phyloP scores from a whole-genome alignment of 2,113 vertebrate genomes.

The Prunella fulvescens region DNA sequence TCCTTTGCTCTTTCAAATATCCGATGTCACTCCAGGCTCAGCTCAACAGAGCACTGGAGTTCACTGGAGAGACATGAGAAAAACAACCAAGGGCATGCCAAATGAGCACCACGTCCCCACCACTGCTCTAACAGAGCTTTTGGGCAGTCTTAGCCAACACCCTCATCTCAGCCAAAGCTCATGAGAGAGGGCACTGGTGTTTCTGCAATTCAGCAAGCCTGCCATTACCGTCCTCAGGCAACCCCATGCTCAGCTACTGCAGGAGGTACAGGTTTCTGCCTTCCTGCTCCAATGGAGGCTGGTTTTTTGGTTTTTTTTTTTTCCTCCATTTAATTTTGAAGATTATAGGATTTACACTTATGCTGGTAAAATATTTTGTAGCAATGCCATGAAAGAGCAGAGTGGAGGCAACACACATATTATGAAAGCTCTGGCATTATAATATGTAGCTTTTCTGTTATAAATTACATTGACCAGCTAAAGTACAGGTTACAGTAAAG shows the following conservation, averaged over 20 bases:
- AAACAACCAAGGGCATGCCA: neutral
- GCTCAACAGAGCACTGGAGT: neutral
- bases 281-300: neutral
- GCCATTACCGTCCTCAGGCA: neutral
- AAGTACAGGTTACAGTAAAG: conserved; percentile 50
- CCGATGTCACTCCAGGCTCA: neutral
- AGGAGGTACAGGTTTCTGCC: neutral
- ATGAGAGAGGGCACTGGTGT: neutral
- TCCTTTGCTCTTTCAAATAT: neutral
- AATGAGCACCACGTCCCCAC: neutral
- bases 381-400: neutral
- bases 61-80: neutral
- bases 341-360: conserved; percentile 41
- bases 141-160: neutral
- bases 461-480: conserved; percentile 43
- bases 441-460: conserved; percentile 15
- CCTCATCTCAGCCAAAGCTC: neutral
- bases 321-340: neutral
- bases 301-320: neutral
- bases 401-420: neutral
- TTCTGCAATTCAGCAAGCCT: neutral
- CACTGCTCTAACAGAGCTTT: neutral
- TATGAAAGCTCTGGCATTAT: conserved; percentile 5
- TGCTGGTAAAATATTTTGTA: conserved; percentile 22
- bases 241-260: neutral